These are phyloP conservation scores for Danio tinwini DNA, from an alignment of 2,797 vertebrate genomes.

Conservation along the genomic window DNA sequence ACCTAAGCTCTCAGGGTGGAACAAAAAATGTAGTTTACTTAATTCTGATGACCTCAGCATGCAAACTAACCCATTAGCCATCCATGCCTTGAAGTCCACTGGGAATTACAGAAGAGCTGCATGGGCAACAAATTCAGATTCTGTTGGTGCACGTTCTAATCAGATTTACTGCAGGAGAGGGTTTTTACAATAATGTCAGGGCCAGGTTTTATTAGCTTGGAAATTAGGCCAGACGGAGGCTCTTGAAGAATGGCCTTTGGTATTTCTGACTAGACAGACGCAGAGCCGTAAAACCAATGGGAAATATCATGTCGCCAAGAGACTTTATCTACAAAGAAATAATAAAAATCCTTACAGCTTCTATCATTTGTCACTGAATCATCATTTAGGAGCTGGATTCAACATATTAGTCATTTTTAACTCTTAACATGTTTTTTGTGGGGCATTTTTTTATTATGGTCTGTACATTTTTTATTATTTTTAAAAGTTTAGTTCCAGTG, in stretches of 20 bases:
- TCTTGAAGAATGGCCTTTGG: slow-evolving; percentile 23
- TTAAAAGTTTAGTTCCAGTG: too few species aligned
- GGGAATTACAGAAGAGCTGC: slow-evolving; percentile 21
- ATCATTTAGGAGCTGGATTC: not conserved
- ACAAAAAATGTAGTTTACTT: slow-evolving; percentile 61
- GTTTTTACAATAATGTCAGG: slow-evolving; percentile 37
- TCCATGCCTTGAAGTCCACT: slow-evolving; percentile 68
- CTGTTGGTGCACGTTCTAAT: slow-evolving; percentile 39
- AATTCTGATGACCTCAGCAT: slow-evolving; percentile 77
- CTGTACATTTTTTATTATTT: too few species aligned
- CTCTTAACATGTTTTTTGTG: too few species aligned
- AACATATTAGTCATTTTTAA: not conserved
- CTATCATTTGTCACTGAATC: not conserved
- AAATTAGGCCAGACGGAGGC: slow-evolving; percentile 40
- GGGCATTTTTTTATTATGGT: too few species aligned
- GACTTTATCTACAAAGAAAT: slow-evolving; percentile 13
- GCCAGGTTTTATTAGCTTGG: slow-evolving; percentile 15
- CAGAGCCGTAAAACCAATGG: slow-evolving; percentile 30
- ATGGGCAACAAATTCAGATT: slow-evolving; percentile 31
- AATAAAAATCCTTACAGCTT: slow-evolving; percentile 17
- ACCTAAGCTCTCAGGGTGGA: slow-evolving; percentile 49
- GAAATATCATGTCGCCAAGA: slow-evolving; percentile 15
- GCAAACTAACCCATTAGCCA: slow-evolving; percentile 71
- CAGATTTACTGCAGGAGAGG: slow-evolving; percentile 33
- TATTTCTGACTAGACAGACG: slow-evolving; percentile 37